Evolutionary conservation across 2,888 invertebrate genomes (phyloP), one percentile per base, ranked within the genome.

Genomic region (Ecdyonurus torrentis): DNA sequence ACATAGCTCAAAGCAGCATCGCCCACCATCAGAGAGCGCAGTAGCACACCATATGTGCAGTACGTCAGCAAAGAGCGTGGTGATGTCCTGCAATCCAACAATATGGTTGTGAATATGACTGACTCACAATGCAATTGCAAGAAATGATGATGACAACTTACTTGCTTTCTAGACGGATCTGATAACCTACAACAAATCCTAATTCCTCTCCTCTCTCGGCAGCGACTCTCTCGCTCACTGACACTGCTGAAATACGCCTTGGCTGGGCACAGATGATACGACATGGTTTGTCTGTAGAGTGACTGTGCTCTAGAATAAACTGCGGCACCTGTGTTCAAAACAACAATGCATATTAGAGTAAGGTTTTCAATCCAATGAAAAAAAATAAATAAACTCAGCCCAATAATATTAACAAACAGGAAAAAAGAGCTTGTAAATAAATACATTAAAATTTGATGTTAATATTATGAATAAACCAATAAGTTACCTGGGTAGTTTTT

Each of bases 251-350:
- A 62, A 98, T 83, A 69, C 96, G 79, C 59, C 96, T 79, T 0
- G 98, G 97, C 75, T 98, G 94, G 0, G 95, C 93, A 72, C 94
- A 94, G 71, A 97, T 83, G 66, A 99, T 87, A 62, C 93, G 82
- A 66, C 91, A 89, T 0, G 83, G 81, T 69, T 79, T 79, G 63
- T 81, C 67, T 73, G 78, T 69, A 72, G 77, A 69, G 76, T 79
- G 68, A 78, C 83, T 74, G 61, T 90, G 81, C 69, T 96, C 92
- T 66, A 98, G 75, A 67, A 98, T 84, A 70, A 88, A 90, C 71
- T 98, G 97, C 0, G 97, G 96, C 53, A 98, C 82, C 81, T 83
- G 68, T 3, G n/a, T n/a, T n/a, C n/a, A n/a, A n/a, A n/a, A 67
- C 66, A 61, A 22, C 24, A 58, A 23, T 24, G 53, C 55, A 23